These are phyloP conservation scores for Ophion obscuratus DNA, from an alignment of 2,888 invertebrate genomes.

Conservation along the genomic window DNA sequence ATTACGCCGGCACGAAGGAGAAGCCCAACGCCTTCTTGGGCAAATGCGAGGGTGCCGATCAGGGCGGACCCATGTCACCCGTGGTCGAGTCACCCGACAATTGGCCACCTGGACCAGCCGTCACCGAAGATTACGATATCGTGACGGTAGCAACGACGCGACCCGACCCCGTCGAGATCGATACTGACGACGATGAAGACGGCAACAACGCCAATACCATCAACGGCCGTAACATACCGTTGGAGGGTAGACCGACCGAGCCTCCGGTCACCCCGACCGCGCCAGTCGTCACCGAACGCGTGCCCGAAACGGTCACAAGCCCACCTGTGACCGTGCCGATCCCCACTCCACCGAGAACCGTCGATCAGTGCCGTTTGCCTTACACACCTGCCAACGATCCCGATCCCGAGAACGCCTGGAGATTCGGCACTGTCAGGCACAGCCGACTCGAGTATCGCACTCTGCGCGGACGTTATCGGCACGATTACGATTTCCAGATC, in stretches of 20 bases:
- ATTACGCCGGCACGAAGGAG: constrained; percentile 90
- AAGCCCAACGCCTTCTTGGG: constrained; percentile 87
- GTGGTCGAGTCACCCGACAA: constrained; percentile 67
- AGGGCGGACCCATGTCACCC: constrained; percentile 67
- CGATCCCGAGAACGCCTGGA: constrained; percentile 86
- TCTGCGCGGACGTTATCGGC: constrained; percentile 86
- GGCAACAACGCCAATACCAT: neutral
- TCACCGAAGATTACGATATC: constrained; percentile 55
- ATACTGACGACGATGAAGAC: constrained; percentile 50
- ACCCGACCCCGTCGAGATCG: constrained; percentile 57
- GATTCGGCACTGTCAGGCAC: constrained; percentile 88
- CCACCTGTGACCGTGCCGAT: constrained; percentile 70
- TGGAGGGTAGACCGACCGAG: constrained; percentile 62
- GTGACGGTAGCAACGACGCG: constrained; percentile 49
- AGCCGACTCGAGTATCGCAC: constrained; percentile 90
- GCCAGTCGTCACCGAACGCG: constrained; percentile 2
- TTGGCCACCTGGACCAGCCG: constrained; percentile 66
- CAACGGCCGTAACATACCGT: constrained; percentile 9
- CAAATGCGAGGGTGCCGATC: constrained; percentile 85
- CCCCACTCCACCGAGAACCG: constrained; percentile 71
- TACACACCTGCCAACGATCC: constrained; percentile 85
- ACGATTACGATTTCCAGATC: constrained; percentile 90
- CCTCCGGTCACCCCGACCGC: neutral
- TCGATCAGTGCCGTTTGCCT: constrained; percentile 85
- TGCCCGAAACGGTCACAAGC: neutral